Evolutionary conservation across 2,113 vertebrate species (phyloP).

Genomic region (Trematocara stigmaticum): DNA sequence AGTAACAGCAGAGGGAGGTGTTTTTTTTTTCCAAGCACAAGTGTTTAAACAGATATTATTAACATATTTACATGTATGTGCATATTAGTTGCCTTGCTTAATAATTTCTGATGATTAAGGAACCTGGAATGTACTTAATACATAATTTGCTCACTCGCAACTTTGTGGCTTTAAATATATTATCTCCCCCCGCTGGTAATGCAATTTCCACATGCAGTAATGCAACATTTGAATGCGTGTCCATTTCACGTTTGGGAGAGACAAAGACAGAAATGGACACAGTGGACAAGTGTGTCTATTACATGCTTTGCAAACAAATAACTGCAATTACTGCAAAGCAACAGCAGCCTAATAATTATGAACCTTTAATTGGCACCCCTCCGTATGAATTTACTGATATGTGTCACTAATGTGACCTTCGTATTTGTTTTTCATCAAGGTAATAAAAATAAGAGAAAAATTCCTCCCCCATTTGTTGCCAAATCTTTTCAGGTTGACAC

Average conservation of each 20-base stretch:
- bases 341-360: not conserved
- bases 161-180: not conserved
- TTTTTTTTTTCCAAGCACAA: not conserved
- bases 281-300: not conserved
- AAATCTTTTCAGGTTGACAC: slow-evolving; percentile 10
- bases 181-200: not conserved
- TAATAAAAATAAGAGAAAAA: slow-evolving; percentile 32
- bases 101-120: not conserved
- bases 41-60: not conserved
- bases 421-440: slow-evolving; percentile 12
- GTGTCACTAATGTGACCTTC: not conserved
- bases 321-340: not conserved
- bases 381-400: not conserved
- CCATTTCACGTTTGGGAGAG: not conserved
- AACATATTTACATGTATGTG: not conserved
- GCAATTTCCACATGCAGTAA: not conserved
- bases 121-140: not conserved
- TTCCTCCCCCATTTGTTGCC: slow-evolving; percentile 9
- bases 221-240: not conserved
- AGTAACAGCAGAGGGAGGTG: not conserved
- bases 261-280: not conserved
- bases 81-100: not conserved
- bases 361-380: not conserved
- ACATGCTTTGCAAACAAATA: not conserved
- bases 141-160: not conserved